Evolutionary conservation across 2,888 invertebrate genomes (phyloP).

Genomic region (Drosophila trichaetosa): DNA sequence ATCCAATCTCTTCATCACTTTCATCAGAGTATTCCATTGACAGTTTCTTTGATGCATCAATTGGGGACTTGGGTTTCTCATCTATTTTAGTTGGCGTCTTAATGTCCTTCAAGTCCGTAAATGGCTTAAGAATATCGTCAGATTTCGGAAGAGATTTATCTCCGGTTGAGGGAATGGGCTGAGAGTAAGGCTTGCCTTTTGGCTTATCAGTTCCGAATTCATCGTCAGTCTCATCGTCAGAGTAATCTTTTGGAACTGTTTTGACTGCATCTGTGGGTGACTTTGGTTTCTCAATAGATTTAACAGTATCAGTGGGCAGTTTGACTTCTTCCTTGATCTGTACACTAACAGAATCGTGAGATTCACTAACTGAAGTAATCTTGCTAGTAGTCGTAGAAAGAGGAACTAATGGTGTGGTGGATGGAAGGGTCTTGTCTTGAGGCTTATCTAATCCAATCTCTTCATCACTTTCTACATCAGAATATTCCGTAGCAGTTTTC

Average conservation of each 20-base stretch:
- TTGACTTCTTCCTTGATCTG: not conserved
- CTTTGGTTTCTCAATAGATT: slow-evolving; percentile 18
- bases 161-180: not conserved
- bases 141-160: slow-evolving; percentile 5
- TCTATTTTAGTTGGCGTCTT: slow-evolving; percentile 8
- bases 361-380: too few relatives aligned
- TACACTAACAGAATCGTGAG: too few relatives aligned
- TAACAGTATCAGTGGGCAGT: not conserved
- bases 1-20: slow-evolving; percentile 10
- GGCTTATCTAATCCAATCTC: too few relatives aligned
- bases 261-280: slow-evolving; percentile 14
- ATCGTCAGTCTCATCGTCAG: slow-evolving; percentile 17
- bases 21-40: slow-evolving; percentile 20
- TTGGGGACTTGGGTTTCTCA: slow-evolving; percentile 16
- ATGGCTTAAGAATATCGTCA: slow-evolving; percentile 3
- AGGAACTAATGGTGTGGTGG: too few relatives aligned
- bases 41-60: slow-evolving; percentile 1
- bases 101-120: not conserved
- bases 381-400: too few relatives aligned
- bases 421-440: too few relatives aligned
- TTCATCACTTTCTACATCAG: slow-evolving; percentile 7
- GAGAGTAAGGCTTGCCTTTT: not conserved
- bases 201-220: not conserved
- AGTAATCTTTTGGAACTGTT: slow-evolving; percentile 3
- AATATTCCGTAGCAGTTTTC: slow-evolving; percentile 8